Conservation (phyloP, 2,797 vertebrate genomes). For the Gymnopithys bicolor region DNA sequence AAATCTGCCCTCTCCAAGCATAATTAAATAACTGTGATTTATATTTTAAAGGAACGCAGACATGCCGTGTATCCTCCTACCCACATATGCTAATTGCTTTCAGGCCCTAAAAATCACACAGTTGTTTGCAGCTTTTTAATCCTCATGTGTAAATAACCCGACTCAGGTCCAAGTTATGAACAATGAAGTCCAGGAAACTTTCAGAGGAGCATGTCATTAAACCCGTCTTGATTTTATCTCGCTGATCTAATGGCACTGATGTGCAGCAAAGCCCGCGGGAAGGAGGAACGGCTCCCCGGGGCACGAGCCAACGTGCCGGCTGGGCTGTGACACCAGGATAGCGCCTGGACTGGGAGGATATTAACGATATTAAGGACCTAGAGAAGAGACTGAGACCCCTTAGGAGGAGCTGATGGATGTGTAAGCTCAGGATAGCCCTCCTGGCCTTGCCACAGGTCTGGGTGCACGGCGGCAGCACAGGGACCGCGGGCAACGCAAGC, state of each 20-base stretch:
- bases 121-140: slow-evolving; percentile 61
- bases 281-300: not conserved
- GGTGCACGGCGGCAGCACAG: fast-evolving
- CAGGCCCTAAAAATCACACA: slow-evolving; percentile 60
- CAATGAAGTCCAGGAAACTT: slow-evolving; percentile 57
- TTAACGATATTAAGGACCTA: not conserved
- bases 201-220: slow-evolving; percentile 17
- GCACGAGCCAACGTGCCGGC: not conserved
- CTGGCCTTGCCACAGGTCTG: fast-evolving
- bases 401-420: not conserved
- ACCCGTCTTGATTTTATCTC: slow-evolving; percentile 27
- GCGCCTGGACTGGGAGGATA: fast-evolving
- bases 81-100: slow-evolving; percentile 67
- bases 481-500: fast-evolving
- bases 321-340: fast-evolving
- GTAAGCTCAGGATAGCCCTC: not conserved
- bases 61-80: slow-evolving; percentile 52
- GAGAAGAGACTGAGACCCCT: not conserved
- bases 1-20: slow-evolving; percentile 68
- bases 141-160: slow-evolving; percentile 45
- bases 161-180: slow-evolving; percentile 39
- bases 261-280: not conserved
- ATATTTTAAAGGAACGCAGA: slow-evolving; percentile 68
- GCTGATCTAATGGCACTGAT: not conserved
- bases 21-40: slow-evolving; percentile 72